phyloP scores from a whole-genome alignment of 2,797 vertebrate genomes.

The Sphaeramia orbicularis region DNA sequence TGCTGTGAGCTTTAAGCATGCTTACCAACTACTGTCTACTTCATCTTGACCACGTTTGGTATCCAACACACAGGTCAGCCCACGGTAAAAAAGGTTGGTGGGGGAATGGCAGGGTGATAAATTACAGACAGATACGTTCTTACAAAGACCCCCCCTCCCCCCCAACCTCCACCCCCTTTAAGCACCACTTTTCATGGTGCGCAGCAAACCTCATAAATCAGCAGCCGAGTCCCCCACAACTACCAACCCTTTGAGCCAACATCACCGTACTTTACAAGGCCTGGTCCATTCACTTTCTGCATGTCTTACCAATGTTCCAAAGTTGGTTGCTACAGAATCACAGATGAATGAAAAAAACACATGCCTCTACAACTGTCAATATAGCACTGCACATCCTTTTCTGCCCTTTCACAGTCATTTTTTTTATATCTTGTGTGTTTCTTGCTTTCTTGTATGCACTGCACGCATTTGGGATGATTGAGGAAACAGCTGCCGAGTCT shows the following conservation, averaged over 20 bases:
- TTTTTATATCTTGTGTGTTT: conserved; percentile 44
- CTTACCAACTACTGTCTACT: conserved; percentile 49
- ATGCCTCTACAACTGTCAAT: conserved; percentile 15
- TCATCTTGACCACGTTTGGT: conserved; percentile 55
- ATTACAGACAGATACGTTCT: conserved; percentile 81
- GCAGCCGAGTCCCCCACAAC: conserved; percentile 27
- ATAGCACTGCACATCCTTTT: neutral
- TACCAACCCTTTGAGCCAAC: conserved; percentile 20
- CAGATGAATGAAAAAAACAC: conserved; percentile 49
- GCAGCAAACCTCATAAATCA: conserved; percentile 82
- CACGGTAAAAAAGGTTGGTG: conserved; percentile 39
- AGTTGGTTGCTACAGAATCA: conserved; percentile 15
- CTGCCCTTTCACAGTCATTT: conserved; percentile 26
- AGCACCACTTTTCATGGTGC: conserved; percentile 61
- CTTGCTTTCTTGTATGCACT: conserved; percentile 30
- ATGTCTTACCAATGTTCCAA: conserved; percentile 38
- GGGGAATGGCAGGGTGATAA: conserved; percentile 75
- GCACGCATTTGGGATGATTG: conserved; percentile 50
- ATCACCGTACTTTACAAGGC: conserved; percentile 33
- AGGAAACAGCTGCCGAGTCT: conserved; percentile 52
- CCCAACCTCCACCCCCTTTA: conserved; percentile 32
- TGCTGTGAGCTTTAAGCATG: neutral
- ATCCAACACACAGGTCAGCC: conserved; percentile 61
- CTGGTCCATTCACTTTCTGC: conserved; percentile 35
- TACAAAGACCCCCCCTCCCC: conserved; percentile 61